Percentiles rank a stretch among this genome's conserved stretches.
Conservation (phyloP, 2,113 vertebrate genomes). For the Halichoerus grypus region DNA sequence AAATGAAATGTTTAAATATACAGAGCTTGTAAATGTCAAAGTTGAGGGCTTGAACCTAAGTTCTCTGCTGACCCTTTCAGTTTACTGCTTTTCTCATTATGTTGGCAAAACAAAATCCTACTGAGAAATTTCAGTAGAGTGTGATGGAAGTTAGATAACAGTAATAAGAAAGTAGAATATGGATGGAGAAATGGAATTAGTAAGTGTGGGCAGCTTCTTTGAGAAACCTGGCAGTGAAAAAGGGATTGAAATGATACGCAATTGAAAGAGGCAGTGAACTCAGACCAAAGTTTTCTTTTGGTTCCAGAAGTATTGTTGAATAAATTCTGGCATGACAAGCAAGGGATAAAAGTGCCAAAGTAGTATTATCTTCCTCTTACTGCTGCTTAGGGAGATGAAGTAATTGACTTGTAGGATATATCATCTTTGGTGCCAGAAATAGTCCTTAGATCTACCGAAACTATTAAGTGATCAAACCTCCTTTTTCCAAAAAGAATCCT, state of each 20-base stretch:
- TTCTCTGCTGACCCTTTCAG: background rate
- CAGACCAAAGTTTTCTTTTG: background rate
- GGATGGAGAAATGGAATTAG: background rate
- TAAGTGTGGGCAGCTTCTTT: background rate
- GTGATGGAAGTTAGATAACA: background rate
- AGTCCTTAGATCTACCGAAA: background rate
- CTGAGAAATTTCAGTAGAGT: background rate
- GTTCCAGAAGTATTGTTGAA: background rate
- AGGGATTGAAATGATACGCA: background rate
- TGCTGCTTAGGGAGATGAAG: background rate
- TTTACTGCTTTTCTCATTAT: background rate
- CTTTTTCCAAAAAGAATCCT: background rate
- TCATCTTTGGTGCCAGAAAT: background rate
- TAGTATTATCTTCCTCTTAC: background rate
- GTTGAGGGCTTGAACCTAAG: background rate
- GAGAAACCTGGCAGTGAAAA: background rate
- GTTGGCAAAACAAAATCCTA: slow-evolving; percentile 23
- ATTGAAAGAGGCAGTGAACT: background rate
- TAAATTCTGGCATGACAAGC: background rate
- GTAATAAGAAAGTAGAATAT: background rate
- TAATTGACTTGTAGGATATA: background rate
- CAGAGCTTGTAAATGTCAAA: background rate
- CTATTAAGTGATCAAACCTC: background rate
- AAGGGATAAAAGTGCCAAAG: slow-evolving; percentile 20
- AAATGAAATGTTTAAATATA: background rate